phyloP scores from a whole-genome alignment of 2,113 vertebrate genomes.

The Rhinoderma darwinii region DNA sequence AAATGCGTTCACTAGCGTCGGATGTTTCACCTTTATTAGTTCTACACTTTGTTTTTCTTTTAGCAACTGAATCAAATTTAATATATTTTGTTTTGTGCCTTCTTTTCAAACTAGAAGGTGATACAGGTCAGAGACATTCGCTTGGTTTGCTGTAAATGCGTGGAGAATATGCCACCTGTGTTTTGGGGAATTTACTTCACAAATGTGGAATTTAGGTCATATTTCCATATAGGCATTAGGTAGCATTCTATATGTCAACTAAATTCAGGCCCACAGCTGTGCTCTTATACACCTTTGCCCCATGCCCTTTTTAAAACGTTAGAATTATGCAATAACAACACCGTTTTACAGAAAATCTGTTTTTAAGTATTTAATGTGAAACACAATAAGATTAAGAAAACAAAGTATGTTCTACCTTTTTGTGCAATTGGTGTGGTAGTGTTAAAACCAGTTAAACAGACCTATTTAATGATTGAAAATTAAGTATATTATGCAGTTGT shows the following conservation, averaged over 20 bases:
- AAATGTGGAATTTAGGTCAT: constrained; percentile 1
- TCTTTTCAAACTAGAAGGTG: not conserved
- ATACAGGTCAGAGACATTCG: not conserved
- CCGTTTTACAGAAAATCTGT: not conserved
- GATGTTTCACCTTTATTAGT: not conserved
- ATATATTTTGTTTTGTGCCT: not conserved
- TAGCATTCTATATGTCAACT: not conserved
- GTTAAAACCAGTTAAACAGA: not conserved
- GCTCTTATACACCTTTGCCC: not conserved
- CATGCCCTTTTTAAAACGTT: not conserved
- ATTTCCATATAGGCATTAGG: not conserved
- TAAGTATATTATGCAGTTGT: not conserved
- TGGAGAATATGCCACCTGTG: constrained; percentile 6
- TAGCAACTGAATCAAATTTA: not conserved
- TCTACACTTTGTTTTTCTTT: not conserved
- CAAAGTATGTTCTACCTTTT: not conserved
- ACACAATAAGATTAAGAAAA: not conserved
- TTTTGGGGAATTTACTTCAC: constrained; percentile 9
- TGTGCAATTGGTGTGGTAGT: not conserved
- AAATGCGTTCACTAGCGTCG: too few species aligned
- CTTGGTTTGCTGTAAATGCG: not conserved
- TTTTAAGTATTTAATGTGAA: not conserved
- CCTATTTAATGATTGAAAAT: not conserved
- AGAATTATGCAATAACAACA: not conserved
- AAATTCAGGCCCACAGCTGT: constrained; percentile 2